Evolutionary conservation across 2,113 vertebrate species (phyloP).

Genomic region (Motacilla tschutschensis): DNA sequence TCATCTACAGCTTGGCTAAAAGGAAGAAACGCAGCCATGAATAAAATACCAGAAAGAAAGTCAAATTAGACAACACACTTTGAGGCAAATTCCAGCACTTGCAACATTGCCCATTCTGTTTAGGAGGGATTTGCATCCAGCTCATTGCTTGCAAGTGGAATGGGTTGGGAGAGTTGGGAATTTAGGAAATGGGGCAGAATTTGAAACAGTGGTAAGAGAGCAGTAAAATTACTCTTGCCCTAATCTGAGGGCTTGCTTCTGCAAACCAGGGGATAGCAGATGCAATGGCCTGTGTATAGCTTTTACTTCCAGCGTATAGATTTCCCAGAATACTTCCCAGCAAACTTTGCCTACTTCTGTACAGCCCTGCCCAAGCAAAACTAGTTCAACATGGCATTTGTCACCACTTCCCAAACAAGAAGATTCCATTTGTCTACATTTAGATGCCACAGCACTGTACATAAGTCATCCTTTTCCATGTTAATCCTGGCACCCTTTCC

Average conservation of each 20-base stretch:
- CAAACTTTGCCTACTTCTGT: not conserved
- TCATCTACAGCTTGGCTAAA: slow-evolving; percentile 12
- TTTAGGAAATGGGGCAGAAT: not conserved
- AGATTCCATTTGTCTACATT: not conserved
- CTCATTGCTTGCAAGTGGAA: not conserved
- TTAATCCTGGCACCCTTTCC: not conserved
- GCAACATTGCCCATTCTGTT: not conserved
- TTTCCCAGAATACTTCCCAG: not conserved
- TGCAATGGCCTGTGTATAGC: fast-evolving
- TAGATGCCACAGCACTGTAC: not conserved
- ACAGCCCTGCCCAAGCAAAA: not conserved
- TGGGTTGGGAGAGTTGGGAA: not conserved
- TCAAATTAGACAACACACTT: not conserved
- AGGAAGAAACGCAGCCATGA: slow-evolving; percentile 30
- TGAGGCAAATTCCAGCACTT: not conserved
- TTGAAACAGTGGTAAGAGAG: not conserved
- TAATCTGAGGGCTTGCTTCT: not conserved
- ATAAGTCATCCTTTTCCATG: not conserved
- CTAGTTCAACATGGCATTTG: not conserved
- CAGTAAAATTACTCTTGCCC: not conserved
- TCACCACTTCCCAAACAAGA: not conserved
- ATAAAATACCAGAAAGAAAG: slow-evolving; percentile 46
- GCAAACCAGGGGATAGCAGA: not conserved
- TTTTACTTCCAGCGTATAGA: not conserved
- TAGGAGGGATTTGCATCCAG: not conserved